Base-by-base conservation (phyloP, 1,140 invertebrate species). In the Leguminivora glycinivorella region DNA sequence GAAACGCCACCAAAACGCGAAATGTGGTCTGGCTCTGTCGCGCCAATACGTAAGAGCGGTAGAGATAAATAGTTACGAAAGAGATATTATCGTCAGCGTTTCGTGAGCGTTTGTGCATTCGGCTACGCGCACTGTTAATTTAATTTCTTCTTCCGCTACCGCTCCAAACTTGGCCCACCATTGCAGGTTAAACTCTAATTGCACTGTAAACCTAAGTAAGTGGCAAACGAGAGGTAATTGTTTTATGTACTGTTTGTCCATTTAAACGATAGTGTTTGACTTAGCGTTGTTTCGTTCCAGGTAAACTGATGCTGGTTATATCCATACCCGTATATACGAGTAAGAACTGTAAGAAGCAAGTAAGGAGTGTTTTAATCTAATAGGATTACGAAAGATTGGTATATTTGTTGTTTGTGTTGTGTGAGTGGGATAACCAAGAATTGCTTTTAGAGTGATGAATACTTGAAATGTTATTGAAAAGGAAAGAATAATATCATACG, bases 151-250 rank as follows among this genome's bases (percentile, higher is more conserved):
- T 38, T n/a, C 25, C 52, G 72, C 68, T 34, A 31, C 40, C 68
- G 31, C 72, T 67, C 9, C 22, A 70, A 14, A 68, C 72, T 73
- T 70, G 69, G 0, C 60, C 76, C 74, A 56, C 56, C 38, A 29
- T 12, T 24, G 29, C 67, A 47, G 73, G 76, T 80, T 79, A 76
- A 74, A 83, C 80, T 79, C 75, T 81, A 84, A 81, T 77, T 78
- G 76, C 73, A 73, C 66, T 63, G 68, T 72, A 82, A 83, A 84
- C 78, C 71, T 60, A 67, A 52, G 58, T 74, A 78, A 80, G 78
- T 81, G 74, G 75, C 70, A 73, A 78, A 78, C 78, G 74, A 82
- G 81, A 66, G 58, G 75, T 82, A 82, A 84, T 83, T 84, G 83
- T 84, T 84, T 83, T 83, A 83, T 77, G 70, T 75, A 68, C 26